phyloP scores from a whole-genome alignment of 2,797 vertebrate genomes.

The Eremophila alpestris region DNA sequence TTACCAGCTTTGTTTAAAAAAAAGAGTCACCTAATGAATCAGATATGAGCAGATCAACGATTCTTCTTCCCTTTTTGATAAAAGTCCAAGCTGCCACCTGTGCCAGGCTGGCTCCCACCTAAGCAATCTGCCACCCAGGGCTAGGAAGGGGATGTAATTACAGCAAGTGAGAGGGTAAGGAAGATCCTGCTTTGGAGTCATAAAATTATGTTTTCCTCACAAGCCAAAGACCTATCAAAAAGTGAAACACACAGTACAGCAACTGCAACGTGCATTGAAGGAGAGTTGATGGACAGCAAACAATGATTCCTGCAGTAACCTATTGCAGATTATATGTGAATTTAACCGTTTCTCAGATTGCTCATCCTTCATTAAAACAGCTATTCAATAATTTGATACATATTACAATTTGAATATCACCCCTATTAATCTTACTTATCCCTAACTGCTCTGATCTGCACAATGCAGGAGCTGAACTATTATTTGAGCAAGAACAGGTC shows the following conservation, averaged over 20 bases:
- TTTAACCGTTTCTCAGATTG: not conserved
- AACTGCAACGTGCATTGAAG: not conserved
- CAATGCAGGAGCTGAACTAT: not conserved
- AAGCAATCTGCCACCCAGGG: conserved; percentile 7
- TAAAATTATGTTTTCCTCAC: not conserved
- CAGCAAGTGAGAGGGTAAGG: not conserved
- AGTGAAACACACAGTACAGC: not conserved
- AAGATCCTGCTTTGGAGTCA: not conserved
- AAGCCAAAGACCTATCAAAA: not conserved
- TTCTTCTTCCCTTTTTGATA: conserved; percentile 46
- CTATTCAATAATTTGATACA: not conserved
- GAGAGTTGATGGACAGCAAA: not conserved
- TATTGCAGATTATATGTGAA: not conserved
- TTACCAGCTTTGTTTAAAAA: not conserved
- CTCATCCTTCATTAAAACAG: not conserved
- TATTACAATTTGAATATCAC: not conserved
- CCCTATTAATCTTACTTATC: not conserved
- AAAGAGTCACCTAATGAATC: not conserved
- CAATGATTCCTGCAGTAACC: not conserved
- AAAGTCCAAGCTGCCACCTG: conserved; percentile 44
- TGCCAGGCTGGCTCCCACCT: conserved; percentile 2
- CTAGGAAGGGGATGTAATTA: not conserved
- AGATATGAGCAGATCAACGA: not conserved
- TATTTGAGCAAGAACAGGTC: not conserved
- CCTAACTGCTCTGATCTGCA: not conserved